Evolutionary conservation across 2,888 invertebrate species (phyloP), one percentile per base, ranked within the genome.

Genomic region (Cyaniris semiargus): DNA sequence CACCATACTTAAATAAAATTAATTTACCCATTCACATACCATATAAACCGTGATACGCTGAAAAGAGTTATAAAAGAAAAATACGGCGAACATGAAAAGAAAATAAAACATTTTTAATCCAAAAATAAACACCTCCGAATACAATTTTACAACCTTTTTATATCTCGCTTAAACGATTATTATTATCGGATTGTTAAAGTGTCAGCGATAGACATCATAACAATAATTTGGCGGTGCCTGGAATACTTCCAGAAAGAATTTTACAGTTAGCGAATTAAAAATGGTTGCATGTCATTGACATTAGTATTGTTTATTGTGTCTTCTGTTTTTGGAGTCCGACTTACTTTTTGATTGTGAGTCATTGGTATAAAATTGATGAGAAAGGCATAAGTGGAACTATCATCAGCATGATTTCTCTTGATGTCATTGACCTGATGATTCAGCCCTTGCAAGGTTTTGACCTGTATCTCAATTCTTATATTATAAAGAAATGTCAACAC

Each of bases 261-360:
- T 74, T 74, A 74, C 74, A 48, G 74, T 74, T 74, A 48, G 23
- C 53, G 27, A 74, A 74, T 74, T 74, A 53, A 27, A 74, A 74
- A 74, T 53, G 74, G 48, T 48, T 23, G 23, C 18, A 81, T 85
- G 87, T 85, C 86, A 87, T 83, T 87, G 86, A 85, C 87, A 86
- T 84, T 83, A 56, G 84, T 15, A 87, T 88, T 88, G 87, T 87
- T 84, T 85, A 87, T 86, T 87, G 85, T 86, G 83, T 80, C 72
- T 78, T 79, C 79, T 78, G 76, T 70, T 79, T 76, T 76, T 80
- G 76, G 80, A 27, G 76, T 78, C 58, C 23, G 74, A 76, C 70
- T 71, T 74, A 53, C 48, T 74, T 72, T 74, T 74, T 74, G 48
- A 53, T 23, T 21, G 74, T 74, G 74, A 74, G 48, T 74, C 74